Evolutionary conservation across 1,140 invertebrate species (phyloP).

Genomic region (Psilanteris sp.): DNA sequence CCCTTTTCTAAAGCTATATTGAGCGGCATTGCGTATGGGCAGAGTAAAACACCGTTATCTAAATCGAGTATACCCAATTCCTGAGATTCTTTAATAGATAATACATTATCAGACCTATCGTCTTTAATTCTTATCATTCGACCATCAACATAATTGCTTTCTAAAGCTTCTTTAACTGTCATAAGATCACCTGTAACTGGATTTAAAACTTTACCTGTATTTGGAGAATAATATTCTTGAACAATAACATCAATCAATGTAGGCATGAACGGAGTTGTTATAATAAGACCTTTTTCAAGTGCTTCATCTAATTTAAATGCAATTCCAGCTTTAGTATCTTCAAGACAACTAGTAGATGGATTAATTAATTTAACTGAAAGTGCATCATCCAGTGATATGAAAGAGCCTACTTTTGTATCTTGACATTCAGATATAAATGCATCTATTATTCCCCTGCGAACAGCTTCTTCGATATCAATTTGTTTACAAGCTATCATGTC

Average conservation of each 20-base stretch:
- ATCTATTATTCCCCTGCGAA: slow-evolving; percentile 89
- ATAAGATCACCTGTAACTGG: slow-evolving; percentile 88
- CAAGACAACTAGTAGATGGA: slow-evolving; percentile 84
- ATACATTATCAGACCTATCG: slow-evolving; percentile 84
- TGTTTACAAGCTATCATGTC: slow-evolving; percentile 84
- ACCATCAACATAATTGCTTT: slow-evolving; percentile 86
- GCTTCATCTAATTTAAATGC: slow-evolving; percentile 86
- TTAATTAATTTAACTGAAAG: slow-evolving; percentile 85
- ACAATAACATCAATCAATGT: slow-evolving; percentile 88
- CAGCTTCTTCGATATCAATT: slow-evolving; percentile 86
- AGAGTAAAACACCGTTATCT: slow-evolving; percentile 84
- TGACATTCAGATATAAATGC: slow-evolving; percentile 90
- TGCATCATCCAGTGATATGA: slow-evolving; percentile 85
- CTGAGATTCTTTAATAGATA: slow-evolving; percentile 86
- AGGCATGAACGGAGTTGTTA: slow-evolving; percentile 85
- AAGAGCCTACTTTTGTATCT: slow-evolving; percentile 86
- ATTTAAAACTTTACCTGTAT: slow-evolving; percentile 89
- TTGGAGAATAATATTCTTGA: slow-evolving; percentile 88
- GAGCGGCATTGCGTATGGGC: slow-evolving; percentile 84
- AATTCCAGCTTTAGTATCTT: slow-evolving; percentile 84
- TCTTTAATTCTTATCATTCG: slow-evolving; percentile 87
- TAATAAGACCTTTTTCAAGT: slow-evolving; percentile 84
- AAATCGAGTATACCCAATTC: slow-evolving; percentile 85
- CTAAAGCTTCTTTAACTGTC: slow-evolving; percentile 86
- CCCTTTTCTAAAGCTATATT: slow-evolving; percentile 89